These are phyloP conservation scores for Diploptera punctata DNA, from an alignment of 2,888 invertebrate genomes.

Conservation along the genomic window DNA sequence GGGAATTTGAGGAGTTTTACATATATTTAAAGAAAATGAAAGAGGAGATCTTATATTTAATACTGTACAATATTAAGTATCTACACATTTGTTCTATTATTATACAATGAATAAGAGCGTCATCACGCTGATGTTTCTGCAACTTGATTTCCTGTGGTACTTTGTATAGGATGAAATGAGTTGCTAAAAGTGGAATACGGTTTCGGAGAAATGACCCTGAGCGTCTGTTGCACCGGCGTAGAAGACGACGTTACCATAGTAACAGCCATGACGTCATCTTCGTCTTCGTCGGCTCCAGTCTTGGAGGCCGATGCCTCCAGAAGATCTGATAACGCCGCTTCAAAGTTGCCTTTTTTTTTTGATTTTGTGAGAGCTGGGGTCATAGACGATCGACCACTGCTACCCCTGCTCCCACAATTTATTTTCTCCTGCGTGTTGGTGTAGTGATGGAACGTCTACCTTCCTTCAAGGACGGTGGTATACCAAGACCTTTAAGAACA, in stretches of 20 bases:
- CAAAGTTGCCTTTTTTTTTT: conserved; percentile 53
- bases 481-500: conserved; percentile 29
- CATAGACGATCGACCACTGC: conserved; percentile 48
- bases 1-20: too few relatives aligned
- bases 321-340: conserved; percentile 53
- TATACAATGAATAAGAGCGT: neutral
- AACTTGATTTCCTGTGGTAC: neutral
- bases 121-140: conserved; percentile 1
- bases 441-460: too few relatives aligned
- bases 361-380: conserved; percentile 53
- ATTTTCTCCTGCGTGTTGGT: neutral
- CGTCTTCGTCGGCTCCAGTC: conserved; percentile 26
- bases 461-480: conserved; percentile 26
- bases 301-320: conserved; percentile 46
- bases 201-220: conserved; percentile 9
- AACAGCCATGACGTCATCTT: conserved; percentile 11
- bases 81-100: too few relatives aligned
- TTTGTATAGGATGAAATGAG: conserved; percentile 2
- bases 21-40: too few relatives aligned
- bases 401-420: conserved; percentile 9
- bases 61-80: too few relatives aligned
- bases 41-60: too few relatives aligned
- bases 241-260: neutral
- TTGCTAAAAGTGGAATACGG: neutral
- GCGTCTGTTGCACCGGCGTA: neutral